Base-by-base conservation (phyloP, 1,140 invertebrate species). In the Drosophila erecta region DNA sequence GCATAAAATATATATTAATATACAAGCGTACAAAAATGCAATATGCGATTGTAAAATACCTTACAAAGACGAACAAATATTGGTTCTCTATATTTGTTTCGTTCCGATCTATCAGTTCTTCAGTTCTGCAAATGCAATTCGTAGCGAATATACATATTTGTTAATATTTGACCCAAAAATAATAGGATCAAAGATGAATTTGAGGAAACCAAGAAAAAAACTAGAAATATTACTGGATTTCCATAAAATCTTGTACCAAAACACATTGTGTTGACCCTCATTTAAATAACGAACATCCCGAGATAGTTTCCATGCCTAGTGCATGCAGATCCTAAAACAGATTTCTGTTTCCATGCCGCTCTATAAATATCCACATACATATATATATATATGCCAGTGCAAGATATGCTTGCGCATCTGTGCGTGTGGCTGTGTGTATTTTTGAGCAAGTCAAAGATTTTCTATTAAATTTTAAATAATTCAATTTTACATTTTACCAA, bases 381-480 rank as follows among this genome's bases (percentile, higher is more conserved):
- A 35, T 7, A 38, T 38, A 14, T 14, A 38, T 38, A 33, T 22
- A 46, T 37, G 35, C 37, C 17, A 46, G 54, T 47, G 8, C 20
- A 37, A 43, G 43, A 47, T 37, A 44, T 60, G 27, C 49, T 15
- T 66, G 14, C 51, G 54, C 27, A 61, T 44, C 59, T 59, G 30
- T 41, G 37, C 40, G 20, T 41, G 17, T 50, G 43, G 27, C 35
- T 61, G 60, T 66, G 47, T 80, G 66, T 75, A 72, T 72, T 67
- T 81, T 75, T 79, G 70, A 79, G 77, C 79, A 89, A 89, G 84
- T 83, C 79, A 87, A 87, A 87, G 84, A 89, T 89, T 87, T 87
- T 89, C 76, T 89, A 87, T 87, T 89, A 89, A 87, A 84, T 84
- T 87, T 87, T 87, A 90, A 87, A 87, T 87, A 87, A 87, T 87